Evolutionary conservation across 2,888 invertebrate genomes (phyloP).

Genomic region (Sylvicola cinctus): DNA sequence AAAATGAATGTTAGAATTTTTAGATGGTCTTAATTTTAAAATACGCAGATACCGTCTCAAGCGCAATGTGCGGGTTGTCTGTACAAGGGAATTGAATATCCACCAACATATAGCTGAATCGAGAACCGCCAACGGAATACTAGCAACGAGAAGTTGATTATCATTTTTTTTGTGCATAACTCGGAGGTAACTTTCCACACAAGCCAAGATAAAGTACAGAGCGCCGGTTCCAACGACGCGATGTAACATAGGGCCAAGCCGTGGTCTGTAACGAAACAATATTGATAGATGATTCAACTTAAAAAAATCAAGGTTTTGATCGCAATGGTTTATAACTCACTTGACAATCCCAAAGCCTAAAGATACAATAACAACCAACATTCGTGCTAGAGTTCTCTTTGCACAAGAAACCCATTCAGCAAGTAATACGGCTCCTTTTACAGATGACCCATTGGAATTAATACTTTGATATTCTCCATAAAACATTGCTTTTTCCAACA

Average conservation of each 20-base stretch:
- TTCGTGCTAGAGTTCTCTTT: slow-evolving; percentile 76
- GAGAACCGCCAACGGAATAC: slow-evolving; percentile 67
- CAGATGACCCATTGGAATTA: slow-evolving; percentile 42
- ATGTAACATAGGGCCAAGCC: slow-evolving; percentile 73
- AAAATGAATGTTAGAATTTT: slow-evolving; percentile 1
- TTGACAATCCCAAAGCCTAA: slow-evolving; percentile 92
- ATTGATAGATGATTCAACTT: slow-evolving; percentile 1
- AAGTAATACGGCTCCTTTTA: slow-evolving; percentile 52
- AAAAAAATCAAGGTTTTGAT: slow-evolving; percentile 2
- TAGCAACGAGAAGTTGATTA: slow-evolving; percentile 49
- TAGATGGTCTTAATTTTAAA: too few relatives aligned
- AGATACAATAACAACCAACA: slow-evolving; percentile 86
- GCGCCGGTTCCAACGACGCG: slow-evolving; percentile 68
- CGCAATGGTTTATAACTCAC: slow-evolving; percentile 21
- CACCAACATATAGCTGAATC: slow-evolving; percentile 86
- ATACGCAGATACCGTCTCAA: slow-evolving; percentile 54
- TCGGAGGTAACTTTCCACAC: slow-evolving; percentile 70
- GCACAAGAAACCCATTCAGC: slow-evolving; percentile 84
- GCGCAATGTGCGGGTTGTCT: slow-evolving; percentile 74
- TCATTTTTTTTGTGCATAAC: slow-evolving; percentile 42
- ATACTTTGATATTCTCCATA: slow-evolving; percentile 72
- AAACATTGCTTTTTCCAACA: slow-evolving; percentile 75
- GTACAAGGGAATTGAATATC: slow-evolving; percentile 73
- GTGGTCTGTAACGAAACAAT: slow-evolving; percentile 35
- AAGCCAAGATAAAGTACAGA: slow-evolving; percentile 64